Evolutionary conservation across 1,140 invertebrate species (phyloP).

Genomic region (Thaumetopoea pityocampa): DNA sequence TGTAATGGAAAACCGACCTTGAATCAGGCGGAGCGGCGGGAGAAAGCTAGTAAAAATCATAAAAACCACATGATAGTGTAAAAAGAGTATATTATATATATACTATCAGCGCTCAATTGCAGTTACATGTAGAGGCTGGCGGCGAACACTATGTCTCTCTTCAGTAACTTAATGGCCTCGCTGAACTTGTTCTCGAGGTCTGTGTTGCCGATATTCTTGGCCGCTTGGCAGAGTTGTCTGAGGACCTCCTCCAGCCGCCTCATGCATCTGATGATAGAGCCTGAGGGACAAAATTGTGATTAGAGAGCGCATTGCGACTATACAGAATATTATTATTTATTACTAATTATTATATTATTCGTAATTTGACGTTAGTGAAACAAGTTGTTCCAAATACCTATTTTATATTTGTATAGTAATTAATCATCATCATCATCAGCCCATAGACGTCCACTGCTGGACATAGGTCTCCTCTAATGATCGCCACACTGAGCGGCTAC

Average conservation of each 20-base stretch:
- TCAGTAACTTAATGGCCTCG: conserved; percentile 93
- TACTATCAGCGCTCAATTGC: conserved; percentile 1
- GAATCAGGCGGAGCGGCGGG: too few relatives aligned
- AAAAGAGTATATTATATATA: conserved; percentile 5
- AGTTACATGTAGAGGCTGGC: conserved; percentile 96
- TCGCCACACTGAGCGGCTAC: too few relatives aligned
- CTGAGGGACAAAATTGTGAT: conserved; percentile 64
- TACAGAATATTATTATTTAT: too few relatives aligned
- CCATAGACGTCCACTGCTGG: too few relatives aligned
- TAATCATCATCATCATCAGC: too few relatives aligned
- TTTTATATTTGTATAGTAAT: too few relatives aligned
- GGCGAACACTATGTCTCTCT: conserved; percentile 99
- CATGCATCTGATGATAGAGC: conserved; percentile 98
- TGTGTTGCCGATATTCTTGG: conserved; percentile 97
- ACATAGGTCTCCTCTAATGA: too few relatives aligned
- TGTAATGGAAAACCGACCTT: too few relatives aligned
- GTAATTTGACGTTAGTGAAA: too few relatives aligned
- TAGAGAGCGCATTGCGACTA: background rate
- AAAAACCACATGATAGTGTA: background rate
- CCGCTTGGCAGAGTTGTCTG: conserved; percentile 95
- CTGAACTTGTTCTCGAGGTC: conserved; percentile 98
- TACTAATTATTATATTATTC: too few relatives aligned
- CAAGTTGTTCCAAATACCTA: too few relatives aligned
- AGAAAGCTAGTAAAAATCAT: background rate
- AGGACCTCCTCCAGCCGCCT: conserved; percentile 96